These are phyloP conservation scores for Olivierus martensii DNA, from an alignment of 1,140 invertebrate genomes.

Conservation along the genomic window DNA sequence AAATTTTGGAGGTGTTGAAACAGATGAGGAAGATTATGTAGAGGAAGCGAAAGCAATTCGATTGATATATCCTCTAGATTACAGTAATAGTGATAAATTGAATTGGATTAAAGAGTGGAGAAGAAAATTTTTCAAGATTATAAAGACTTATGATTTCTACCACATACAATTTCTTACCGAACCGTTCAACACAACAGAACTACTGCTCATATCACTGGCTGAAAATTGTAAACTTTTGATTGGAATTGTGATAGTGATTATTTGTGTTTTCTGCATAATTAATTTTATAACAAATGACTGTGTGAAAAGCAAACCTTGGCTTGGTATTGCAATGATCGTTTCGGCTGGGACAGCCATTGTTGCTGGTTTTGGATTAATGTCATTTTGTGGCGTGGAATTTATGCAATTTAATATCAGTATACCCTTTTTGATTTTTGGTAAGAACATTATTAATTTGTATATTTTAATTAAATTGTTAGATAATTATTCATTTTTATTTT, in stretches of 20 bases:
- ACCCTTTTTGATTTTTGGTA: slow-evolving; percentile 87
- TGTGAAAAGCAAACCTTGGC: slow-evolving; percentile 74
- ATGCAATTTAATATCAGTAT: slow-evolving; percentile 90
- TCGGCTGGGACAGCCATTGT: slow-evolving; percentile 75
- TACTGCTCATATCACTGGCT: slow-evolving; percentile 75
- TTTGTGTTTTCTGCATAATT: slow-evolving; percentile 46
- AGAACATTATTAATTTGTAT: slow-evolving; percentile 32
- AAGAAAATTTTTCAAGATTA: slow-evolving; percentile 55
- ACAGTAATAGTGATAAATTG: slow-evolving; percentile 55
- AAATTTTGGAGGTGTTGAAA: slow-evolving; percentile 62
- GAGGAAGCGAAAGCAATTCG: slow-evolving; percentile 62
- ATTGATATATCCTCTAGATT: slow-evolving; percentile 69
- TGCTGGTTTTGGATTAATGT: slow-evolving; percentile 75
- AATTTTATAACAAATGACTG: slow-evolving; percentile 64
- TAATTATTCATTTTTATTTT: too few relatives aligned
- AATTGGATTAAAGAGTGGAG: slow-evolving; percentile 66
- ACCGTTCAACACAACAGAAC: slow-evolving; percentile 66
- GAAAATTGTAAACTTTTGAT: slow-evolving; percentile 74
- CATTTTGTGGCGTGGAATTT: slow-evolving; percentile 77
- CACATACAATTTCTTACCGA: slow-evolving; percentile 68
- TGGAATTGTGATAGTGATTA: slow-evolving; percentile 60
- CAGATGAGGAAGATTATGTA: slow-evolving; percentile 54
- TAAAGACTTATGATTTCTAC: slow-evolving; percentile 60
- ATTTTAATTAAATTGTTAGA: too few relatives aligned
- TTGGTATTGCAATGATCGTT: slow-evolving; percentile 79